Evolutionary conservation across 2,888 invertebrate species (phyloP).

Genomic region (Apoda limacodes): DNA sequence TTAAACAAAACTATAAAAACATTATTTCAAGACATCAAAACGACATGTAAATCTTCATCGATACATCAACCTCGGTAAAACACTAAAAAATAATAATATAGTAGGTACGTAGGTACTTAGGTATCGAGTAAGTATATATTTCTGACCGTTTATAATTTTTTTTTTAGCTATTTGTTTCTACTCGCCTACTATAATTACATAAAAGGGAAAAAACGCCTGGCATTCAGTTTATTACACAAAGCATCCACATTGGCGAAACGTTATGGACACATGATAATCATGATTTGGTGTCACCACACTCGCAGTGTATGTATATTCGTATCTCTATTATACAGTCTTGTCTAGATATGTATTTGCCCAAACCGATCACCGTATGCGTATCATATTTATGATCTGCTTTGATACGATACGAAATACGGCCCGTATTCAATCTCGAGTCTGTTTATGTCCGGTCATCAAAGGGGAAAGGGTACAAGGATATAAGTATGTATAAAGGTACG

Average conservation of each 20-base stretch:
- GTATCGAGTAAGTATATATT: too few relatives aligned
- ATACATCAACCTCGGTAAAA: too few relatives aligned
- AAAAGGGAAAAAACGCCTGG: constrained; percentile 40
- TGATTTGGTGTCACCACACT: constrained; percentile 63
- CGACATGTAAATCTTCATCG: constrained; percentile 21
- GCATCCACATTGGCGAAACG: constrained; percentile 40
- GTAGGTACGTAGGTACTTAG: too few relatives aligned
- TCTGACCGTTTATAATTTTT: constrained; percentile 5
- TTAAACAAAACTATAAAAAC: constrained; percentile 29
- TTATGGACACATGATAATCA: constrained; percentile 43
- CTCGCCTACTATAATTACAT: constrained; percentile 65
- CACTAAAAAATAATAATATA: too few relatives aligned
- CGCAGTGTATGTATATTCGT: constrained; percentile 43
- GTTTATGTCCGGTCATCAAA: too few relatives aligned
- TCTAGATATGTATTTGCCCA: neutral
- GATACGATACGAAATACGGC: neutral
- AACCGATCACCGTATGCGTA: too few relatives aligned
- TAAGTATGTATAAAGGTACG: too few relatives aligned
- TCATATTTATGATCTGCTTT: too few relatives aligned
- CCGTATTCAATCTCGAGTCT: neutral
- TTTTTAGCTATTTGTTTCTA: constrained; percentile 59
- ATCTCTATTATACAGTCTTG: neutral
- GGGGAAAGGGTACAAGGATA: too few relatives aligned
- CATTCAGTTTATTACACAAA: constrained; percentile 42
- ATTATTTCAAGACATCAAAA: constrained; percentile 28